These are phyloP conservation scores for Drosophila longiperda DNA, from an alignment of 2,888 invertebrate species.

Conservation along the genomic window DNA sequence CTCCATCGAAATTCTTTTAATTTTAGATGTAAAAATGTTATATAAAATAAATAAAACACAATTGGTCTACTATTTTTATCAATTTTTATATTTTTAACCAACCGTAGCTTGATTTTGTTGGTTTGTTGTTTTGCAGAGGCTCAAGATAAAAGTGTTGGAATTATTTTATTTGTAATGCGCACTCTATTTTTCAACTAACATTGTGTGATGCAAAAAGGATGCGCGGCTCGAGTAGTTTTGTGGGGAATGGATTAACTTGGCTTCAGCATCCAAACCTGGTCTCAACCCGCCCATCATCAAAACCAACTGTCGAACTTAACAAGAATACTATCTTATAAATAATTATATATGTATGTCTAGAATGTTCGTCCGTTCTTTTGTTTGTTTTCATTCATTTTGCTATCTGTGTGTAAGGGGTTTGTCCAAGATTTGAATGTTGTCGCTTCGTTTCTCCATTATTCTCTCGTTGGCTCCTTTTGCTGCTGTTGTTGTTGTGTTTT, in stretches of 20 bases:
- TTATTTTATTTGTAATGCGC: constrained; percentile 29
- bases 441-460: constrained; percentile 10
- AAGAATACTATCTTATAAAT: constrained; percentile 48
- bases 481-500: constrained; percentile 22
- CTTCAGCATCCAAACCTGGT: constrained; percentile 4
- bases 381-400: constrained; percentile 15
- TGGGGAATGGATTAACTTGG: constrained; percentile 11
- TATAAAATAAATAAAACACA: constrained; percentile 45
- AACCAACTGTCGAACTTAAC: constrained; percentile 40
- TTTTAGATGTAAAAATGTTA: not conserved
- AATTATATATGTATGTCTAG: constrained; percentile 33
- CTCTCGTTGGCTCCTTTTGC: constrained; percentile 27
- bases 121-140: constrained; percentile 64
- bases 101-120: constrained; percentile 73
- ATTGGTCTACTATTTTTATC: constrained; percentile 82
- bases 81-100: constrained; percentile 82
- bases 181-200: constrained; percentile 31
- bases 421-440: constrained; percentile 16
- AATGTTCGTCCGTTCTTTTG: constrained; percentile 25
- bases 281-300: not conserved
- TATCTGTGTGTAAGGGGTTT: not conserved
- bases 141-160: constrained; percentile 35
- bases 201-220: constrained; percentile 13
- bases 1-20: not conserved
- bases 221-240: not conserved